Base-by-base conservation (phyloP, 2,797 vertebrate genomes). In the Acipenser ruthenus region DNA sequence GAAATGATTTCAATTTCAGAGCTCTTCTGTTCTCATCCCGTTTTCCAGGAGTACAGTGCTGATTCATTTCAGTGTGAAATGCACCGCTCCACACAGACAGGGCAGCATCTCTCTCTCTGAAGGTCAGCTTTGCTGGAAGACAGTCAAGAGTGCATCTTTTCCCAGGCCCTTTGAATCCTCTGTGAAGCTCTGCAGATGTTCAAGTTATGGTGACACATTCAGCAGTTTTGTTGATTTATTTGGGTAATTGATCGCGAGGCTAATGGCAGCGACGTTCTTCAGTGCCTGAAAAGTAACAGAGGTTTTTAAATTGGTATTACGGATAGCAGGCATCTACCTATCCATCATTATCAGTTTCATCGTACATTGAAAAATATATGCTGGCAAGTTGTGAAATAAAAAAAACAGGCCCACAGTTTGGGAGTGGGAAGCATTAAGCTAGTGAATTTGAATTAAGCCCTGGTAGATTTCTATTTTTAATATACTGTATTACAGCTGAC, bases 231-330 rank as follows among this genome's bases (percentile, higher is more conserved):
- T 99, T 18, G 94, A 95, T 90, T 95, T 98, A 90, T 97, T 99
- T 49, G 94, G 91, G 74, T 98, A 97, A 89, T 93, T 93, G 89
- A 99, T 97, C 71, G 96, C 95, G 86, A 98, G 89, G 86, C 96
- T 98, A 90, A 98, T 96, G 81, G 96, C 96, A 72, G 94, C 93
- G 69, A 99, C 94, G 87, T 97, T 99, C 88, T 91, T 95, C 85
- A 99, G 89, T 74, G 94, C 95, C 97, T 98, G 78, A 23, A 79
- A 58, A 78, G 68, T 65, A 72, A 62, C 65, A 73, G 49, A 71
- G 12, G 70, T 37, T 37, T 37, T 37, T 50, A 18, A 47, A 13
- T 65, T 48, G 18, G 23, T 50, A 59, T 66, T 59, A 66, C 56
- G 55, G 53, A 66, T 58, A 52, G 12, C 7, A 47, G 55, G 37